Evolutionary conservation across 2,888 invertebrate genomes (phyloP), one percentile per base, ranked within the genome.

Genomic region (Lepidonotus clava): DNA sequence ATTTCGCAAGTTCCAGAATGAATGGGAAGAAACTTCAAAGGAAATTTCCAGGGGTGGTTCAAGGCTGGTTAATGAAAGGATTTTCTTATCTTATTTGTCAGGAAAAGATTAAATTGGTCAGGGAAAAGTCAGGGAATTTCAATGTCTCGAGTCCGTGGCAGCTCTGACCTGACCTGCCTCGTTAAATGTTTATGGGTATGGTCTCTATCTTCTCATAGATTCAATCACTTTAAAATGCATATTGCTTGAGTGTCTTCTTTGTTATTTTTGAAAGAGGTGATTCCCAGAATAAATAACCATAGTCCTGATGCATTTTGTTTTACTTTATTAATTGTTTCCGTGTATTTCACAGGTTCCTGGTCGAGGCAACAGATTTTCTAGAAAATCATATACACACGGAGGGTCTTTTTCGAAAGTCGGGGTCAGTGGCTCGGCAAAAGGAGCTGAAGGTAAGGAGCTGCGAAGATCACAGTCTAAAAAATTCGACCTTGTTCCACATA

Each of bases 391-490:
- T 96, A 40, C 95, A 96, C 86, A 96, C 96, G 32, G 98, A 98
- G 93, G 98, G 98, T 0, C 94, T 98, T 80, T 98, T 98, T 93
- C 95, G 98, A 8, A 98, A 97, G 95, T 97, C 97, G 80, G 98
- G 98, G 21, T 97, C 97, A 0, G 96, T 97, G 91, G 95, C 96
- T 53, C 95, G 98, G 88, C 97, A 97, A 94, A 96, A 96, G 92
- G 97, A 97, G 94, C 96, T 98, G 34, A 96, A 96, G 95, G 96
- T 97, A 90, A 71, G 83, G 67, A 14, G 36, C n/a, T n/a, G n/a
- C n/a, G n/a, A n/a, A n/a, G n/a, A n/a, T n/a, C n/a, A n/a, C n/a
- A n/a, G n/a, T n/a, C n/a, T n/a, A n/a, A n/a, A n/a, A n/a, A n/a
- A n/a, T n/a, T n/a, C n/a, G n/a, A n/a, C n/a, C n/a, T n/a, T n/a